phyloP scores from a whole-genome alignment of 2,888 invertebrate species.

The Sicus ferrugineus region DNA sequence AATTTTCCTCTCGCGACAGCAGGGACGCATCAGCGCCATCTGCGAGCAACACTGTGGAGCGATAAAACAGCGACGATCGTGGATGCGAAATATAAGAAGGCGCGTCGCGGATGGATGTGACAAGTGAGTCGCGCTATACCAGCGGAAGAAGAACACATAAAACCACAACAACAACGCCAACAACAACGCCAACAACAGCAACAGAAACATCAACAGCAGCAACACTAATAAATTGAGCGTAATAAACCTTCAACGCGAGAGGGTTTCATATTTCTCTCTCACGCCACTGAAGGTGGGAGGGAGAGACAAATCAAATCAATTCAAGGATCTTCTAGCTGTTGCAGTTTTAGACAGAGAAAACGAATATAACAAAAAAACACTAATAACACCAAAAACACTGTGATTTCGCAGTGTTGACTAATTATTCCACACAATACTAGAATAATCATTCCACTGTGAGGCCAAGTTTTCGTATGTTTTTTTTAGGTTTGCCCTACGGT shows the following conservation, averaged over 20 bases:
- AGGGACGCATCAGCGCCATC: neutral
- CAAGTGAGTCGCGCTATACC: neutral
- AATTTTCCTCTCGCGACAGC: neutral
- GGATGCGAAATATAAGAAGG: neutral
- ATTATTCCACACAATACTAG: neutral
- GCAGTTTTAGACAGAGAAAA: neutral
- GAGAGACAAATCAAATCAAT: neutral
- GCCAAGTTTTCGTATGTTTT: neutral
- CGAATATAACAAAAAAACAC: neutral
- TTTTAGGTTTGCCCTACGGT: neutral
- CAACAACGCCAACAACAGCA: neutral
- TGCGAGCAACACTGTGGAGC: neutral
- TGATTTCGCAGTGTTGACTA: neutral
- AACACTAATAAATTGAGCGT: neutral
- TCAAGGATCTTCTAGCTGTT: neutral
- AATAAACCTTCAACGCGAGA: neutral
- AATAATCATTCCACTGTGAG: neutral
- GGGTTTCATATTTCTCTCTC: neutral
- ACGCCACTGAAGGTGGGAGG: neutral
- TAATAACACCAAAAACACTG: neutral
- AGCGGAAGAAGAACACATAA: neutral
- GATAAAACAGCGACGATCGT: neutral
- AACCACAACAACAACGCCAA: slow-evolving; percentile 11
- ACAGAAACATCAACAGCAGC: neutral
- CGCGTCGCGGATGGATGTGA: neutral